Percentiles rank a stretch among this genome's conserved stretches.
Conservation (phyloP, 1,140 invertebrate genomes). For the fruit fly (Drosophila melanogaster) region Release_6_plus_ISO1_MT NT_033777.3:23705501-23706000, state of each 20-base stretch:
- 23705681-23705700: constrained; percentile 89
- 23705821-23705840: constrained; percentile 93
- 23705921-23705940: constrained; percentile 66
- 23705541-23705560: not conserved
- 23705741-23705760: not conserved
- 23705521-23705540: not conserved
- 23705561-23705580: constrained; percentile 13
- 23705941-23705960: constrained; percentile 72
- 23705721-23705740: constrained; percentile 86
- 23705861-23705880: constrained; percentile 86
- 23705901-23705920: constrained; percentile 86
- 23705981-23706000: constrained; percentile 87
- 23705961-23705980: constrained; percentile 36
- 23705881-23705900: constrained; percentile 87
- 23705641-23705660: constrained; percentile 92
- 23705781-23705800: constrained; percentile 86
- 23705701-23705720: constrained; percentile 86
- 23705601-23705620: constrained; percentile 62
- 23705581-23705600: constrained; percentile 43
- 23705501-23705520: constrained; percentile 38
- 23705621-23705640: constrained; percentile 85
- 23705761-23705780: constrained; percentile 60
- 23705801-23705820: constrained; percentile 90
- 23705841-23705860: constrained; percentile 89
- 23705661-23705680: constrained; percentile 94